phyloP scores from a whole-genome alignment of 1,140 invertebrate genomes.

The Oryzaephilus surinamensis region DNA sequence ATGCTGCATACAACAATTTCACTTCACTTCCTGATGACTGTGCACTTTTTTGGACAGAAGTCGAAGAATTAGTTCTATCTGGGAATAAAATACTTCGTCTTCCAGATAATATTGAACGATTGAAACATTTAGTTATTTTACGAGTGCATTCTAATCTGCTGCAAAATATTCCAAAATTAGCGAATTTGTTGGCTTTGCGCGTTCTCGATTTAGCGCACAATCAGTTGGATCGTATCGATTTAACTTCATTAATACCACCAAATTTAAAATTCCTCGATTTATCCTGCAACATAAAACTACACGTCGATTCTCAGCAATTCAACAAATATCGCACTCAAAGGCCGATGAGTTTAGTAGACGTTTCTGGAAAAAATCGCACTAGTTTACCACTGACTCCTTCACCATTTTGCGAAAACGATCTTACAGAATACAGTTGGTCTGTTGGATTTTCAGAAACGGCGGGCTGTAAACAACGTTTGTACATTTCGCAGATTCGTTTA shows the following conservation, averaged over 20 bases:
- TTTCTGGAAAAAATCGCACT: slow-evolving; percentile 62
- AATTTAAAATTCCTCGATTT: slow-evolving; percentile 76
- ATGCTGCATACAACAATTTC: slow-evolving; percentile 69
- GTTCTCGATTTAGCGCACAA: slow-evolving; percentile 78
- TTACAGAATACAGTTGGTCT: slow-evolving; percentile 55
- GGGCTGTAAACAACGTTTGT: slow-evolving; percentile 57
- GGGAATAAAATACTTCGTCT: slow-evolving; percentile 69
- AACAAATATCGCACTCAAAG: slow-evolving; percentile 65
- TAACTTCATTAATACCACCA: slow-evolving; percentile 62
- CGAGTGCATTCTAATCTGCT: slow-evolving; percentile 74
- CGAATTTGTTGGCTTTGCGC: slow-evolving; percentile 59
- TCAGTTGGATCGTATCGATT: slow-evolving; percentile 65
- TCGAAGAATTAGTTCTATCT: slow-evolving; percentile 72
- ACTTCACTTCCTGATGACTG: slow-evolving; percentile 63
- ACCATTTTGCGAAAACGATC: slow-evolving; percentile 46
- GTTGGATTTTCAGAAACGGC: slow-evolving; percentile 79
- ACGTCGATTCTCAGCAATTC: slow-evolving; percentile 71
- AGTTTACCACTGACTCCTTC: slow-evolving; percentile 51
- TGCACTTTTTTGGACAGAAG: slow-evolving; percentile 59
- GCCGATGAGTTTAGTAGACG: slow-evolving; percentile 70
- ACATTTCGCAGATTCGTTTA: slow-evolving; percentile 64
- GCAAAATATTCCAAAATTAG: slow-evolving; percentile 61
- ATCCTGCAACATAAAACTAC: slow-evolving; percentile 68
- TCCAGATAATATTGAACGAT: slow-evolving; percentile 61
- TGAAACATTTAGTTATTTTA: slow-evolving; percentile 61